Evolutionary conservation across 2,797 vertebrate genomes (phyloP).

Genomic region (Sciurus carolinensis): DNA sequence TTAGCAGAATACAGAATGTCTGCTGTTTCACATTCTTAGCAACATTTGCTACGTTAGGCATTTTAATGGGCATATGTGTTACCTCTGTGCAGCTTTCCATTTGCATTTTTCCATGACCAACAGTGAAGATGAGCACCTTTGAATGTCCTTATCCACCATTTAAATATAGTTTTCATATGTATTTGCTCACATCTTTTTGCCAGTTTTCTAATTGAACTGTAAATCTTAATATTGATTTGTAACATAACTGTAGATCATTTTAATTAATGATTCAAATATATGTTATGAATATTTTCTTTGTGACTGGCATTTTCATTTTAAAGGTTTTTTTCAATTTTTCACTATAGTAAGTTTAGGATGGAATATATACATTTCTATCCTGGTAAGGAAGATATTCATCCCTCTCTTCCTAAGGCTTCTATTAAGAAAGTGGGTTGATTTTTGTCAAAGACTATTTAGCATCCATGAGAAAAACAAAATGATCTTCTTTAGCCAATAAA

Average conservation of each 20-base stretch:
- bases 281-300: not conserved
- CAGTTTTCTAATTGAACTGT: not conserved
- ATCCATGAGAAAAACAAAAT: not conserved
- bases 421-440: not conserved
- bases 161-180: not conserved
- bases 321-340: slow-evolving; percentile 24
- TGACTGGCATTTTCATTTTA: not conserved
- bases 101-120: not conserved
- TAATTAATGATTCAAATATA: not conserved
- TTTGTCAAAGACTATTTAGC: not conserved
- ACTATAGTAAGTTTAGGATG: not conserved
- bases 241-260: not conserved
- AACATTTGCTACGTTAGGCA: not conserved
- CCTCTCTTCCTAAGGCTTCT: not conserved
- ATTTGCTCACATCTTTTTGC: not conserved
- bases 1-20: not conserved
- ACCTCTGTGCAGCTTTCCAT: not conserved
- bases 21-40: not conserved
- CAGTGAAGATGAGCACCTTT: not conserved
- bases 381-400: not conserved
- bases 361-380: not conserved
- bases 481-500: not conserved
- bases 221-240: not conserved
- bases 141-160: not conserved
- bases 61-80: not conserved